Base-by-base conservation (phyloP, 2,113 vertebrate species). In the Oncorhynchus mykiss region DNA sequence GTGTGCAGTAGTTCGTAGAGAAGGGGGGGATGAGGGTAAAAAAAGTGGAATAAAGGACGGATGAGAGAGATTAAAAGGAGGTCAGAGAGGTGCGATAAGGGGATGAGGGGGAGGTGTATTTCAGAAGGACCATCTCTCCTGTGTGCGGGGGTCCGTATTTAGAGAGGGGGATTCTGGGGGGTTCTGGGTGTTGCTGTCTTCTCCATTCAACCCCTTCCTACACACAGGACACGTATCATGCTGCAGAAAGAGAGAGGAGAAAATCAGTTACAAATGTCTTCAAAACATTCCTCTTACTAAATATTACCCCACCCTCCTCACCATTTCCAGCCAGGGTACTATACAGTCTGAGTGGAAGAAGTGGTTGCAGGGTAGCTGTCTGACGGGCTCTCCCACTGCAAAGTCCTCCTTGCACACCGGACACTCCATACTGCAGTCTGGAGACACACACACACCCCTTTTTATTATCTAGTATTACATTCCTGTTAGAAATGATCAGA, bases 371-470 rank as follows among this genome's bases (percentile, higher is more conserved):
- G 98, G 97, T 20, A 99, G 88, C 92, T 98, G 97, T 87, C 96
- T 93, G 67, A 98, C 98, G 14, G 95, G 92, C 81, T 99, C 97
- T 0, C 94, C 94, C 2, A 95, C 88, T 0, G 88, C 13, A 68
- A 99, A 99, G 88, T 99, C 98, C 75, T 99, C 97, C 86, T 99
- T 99, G 86, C 98, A 99, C 45, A 99, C 98, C 0, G 98, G 96
- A 82, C 98, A 99, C 87, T 99, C 97, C 93, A 99, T 90, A 84
- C 95, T 96, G 34, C 83, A 94, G 76, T 96, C 98, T 99, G 80
- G 27, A 67, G 27, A 18, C 1, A 31, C 14, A 67, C 14, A 67
- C 12, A 65, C 8, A 16, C 57, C 0, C 7, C 7, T 20, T 57
- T 1, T 57, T 20, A 7, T 57, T 4, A 18, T 3, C 18, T 57